These are phyloP conservation scores for Cheilosia vulpina DNA, from an alignment of 2,888 invertebrate species.

Conservation along the genomic window DNA sequence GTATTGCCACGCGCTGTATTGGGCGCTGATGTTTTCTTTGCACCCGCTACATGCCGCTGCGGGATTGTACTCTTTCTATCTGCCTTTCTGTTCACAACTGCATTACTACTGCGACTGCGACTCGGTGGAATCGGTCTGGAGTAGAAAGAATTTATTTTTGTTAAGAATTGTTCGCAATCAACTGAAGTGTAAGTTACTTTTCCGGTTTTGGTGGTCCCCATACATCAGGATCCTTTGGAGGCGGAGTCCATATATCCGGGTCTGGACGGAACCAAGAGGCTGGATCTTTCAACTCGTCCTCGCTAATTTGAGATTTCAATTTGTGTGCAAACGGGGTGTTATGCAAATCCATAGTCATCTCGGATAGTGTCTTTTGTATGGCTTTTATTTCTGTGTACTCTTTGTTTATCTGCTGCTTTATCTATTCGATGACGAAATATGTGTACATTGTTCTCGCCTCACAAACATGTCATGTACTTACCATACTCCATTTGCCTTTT, in stretches of 20 bases:
- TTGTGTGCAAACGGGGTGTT: constrained; percentile 84
- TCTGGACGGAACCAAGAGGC: constrained; percentile 87
- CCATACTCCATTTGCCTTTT: constrained; percentile 95
- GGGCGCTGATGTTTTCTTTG: constrained; percentile 74
- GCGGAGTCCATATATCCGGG: constrained; percentile 91
- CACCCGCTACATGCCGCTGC: constrained; percentile 76
- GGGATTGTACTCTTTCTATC: constrained; percentile 80
- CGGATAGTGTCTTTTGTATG: constrained; percentile 82
- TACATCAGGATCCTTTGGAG: constrained; percentile 90
- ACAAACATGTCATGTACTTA: constrained; percentile 81
- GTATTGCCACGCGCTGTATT: constrained; percentile 75
- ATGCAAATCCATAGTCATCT: constrained; percentile 83
- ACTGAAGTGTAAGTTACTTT: constrained; percentile 85
- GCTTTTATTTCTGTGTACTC: constrained; percentile 96
- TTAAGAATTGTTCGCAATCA: neutral
- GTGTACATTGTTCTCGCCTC: constrained; percentile 8
- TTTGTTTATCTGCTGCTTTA: constrained; percentile 93
- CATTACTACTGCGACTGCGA: constrained; percentile 77
- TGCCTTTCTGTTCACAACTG: constrained; percentile 77
- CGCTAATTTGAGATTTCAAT: constrained; percentile 80
- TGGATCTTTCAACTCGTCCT: constrained; percentile 82
- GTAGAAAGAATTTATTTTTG: neutral
- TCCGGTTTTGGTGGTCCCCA: constrained; percentile 94
- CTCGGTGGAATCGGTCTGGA: constrained; percentile 79
- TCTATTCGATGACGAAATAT: constrained; percentile 84